Base-by-base conservation (phyloP, 1,140 invertebrate species). In the Atta cephalotes region DNA sequence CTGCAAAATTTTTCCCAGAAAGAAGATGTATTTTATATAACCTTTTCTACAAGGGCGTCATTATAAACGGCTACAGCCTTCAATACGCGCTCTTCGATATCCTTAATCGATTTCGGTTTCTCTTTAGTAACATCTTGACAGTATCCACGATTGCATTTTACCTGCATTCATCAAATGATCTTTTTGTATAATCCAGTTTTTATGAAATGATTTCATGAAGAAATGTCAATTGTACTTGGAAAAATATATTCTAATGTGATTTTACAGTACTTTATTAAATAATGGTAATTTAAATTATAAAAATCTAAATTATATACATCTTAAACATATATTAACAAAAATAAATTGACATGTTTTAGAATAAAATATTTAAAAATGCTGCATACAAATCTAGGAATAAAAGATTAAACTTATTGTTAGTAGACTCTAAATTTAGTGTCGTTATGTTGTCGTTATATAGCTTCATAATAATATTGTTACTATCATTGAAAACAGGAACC, bases 11-110 rank as follows among this genome's bases (percentile, higher is more conserved):
- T 92, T 92, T 72, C 87, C 72, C 92, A 89, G 90, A 90, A 92
- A 88, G 92, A 87, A 39, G 10, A 62, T 53, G 4, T 21, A 82
- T 84, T 94, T 93, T 92, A 94, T 92, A 92, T 71, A 92, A 98
- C 97, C 97, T 98, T 97, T 85, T 97, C 96, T 89, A 96, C 96
- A 90, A 96, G 96, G 79, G 98, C 96, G 97, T 98, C 98, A 96
- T 98, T 97, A 95, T 97, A 98, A 87, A 96, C 96, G 87, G 96
- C 95, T 94, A 97, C 96, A 88, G 98, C 97, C 96, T 97, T 97
- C 89, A 98, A 94, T 56, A 98, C 97, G 91, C 97, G 96, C 65
- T 97, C 96, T 94, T 97, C 95, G 89, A 98, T 96, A 93, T 97
- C 96, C 89, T 96, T 94, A 53, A 84, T 18, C 0, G 80, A 74